phyloP scores from a whole-genome alignment of 1,140 invertebrate genomes.

The Drosophila nebulosa region DNA sequence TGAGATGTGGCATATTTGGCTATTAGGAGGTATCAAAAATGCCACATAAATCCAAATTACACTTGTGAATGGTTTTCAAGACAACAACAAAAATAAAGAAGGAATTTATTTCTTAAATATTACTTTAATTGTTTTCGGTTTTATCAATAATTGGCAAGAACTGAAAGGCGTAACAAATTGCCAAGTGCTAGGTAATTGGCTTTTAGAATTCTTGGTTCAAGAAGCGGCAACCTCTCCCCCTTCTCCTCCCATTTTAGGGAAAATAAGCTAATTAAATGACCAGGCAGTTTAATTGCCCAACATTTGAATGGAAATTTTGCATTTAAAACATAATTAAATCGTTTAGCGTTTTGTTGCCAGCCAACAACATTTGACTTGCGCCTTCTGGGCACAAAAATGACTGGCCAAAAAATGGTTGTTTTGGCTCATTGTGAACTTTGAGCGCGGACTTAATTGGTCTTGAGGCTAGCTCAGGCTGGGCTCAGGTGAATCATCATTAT shows the following conservation, averaged over 20 bases:
- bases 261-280: neutral
- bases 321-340: slow-evolving; percentile 48
- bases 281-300: slow-evolving; percentile 23
- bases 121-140: slow-evolving; percentile 42
- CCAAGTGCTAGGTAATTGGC: slow-evolving; percentile 29
- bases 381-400: slow-evolving; percentile 22
- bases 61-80: neutral
- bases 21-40: slow-evolving; percentile 19
- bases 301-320: slow-evolving; percentile 47
- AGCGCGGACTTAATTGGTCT: slow-evolving; percentile 32
- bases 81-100: slow-evolving; percentile 13
- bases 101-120: slow-evolving; percentile 52
- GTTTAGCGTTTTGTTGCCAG: slow-evolving; percentile 5
- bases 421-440: slow-evolving; percentile 40
- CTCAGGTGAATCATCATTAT: slow-evolving; percentile 45
- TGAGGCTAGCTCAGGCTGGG: slow-evolving; percentile 23
- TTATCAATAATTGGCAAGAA: slow-evolving; percentile 24
- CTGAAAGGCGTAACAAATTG: slow-evolving; percentile 55
- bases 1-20: slow-evolving; percentile 25
- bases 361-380: slow-evolving; percentile 1
- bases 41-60: neutral
- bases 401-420: slow-evolving; percentile 35
- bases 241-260: neutral
- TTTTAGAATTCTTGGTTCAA: slow-evolving; percentile 31
- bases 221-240: slow-evolving; percentile 9